A percentile compares a stretch with the other conserved stretches of the same genome.
These are phyloP conservation scores for Ophthalmolycus amberensis DNA, from an alignment of 2,113 vertebrate species.

Conservation along the genomic window DNA sequence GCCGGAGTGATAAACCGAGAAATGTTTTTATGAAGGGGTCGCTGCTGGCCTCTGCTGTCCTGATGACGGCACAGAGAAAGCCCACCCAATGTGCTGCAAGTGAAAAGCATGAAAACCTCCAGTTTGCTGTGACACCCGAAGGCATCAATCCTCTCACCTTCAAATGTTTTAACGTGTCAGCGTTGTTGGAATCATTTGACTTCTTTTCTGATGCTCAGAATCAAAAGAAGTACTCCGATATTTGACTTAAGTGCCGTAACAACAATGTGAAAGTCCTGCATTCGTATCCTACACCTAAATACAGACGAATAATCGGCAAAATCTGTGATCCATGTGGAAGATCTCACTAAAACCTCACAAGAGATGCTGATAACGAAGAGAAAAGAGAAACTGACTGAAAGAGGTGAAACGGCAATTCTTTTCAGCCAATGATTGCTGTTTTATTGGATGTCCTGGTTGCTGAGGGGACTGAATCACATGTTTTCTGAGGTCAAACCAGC, in stretches of 20 bases:
- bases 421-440: conserved; percentile 1
- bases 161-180: not conserved
- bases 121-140: not conserved
- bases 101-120: not conserved
- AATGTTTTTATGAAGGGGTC: conserved; percentile 63
- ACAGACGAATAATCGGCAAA: not conserved
- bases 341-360: not conserved
- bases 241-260: not conserved
- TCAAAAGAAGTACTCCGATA: too few species aligned
- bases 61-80: conserved; percentile 53
- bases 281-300: not conserved
- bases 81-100: conserved; percentile 54
- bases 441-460: not conserved
- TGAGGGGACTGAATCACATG: conserved; percentile 27
- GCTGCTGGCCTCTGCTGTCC: conserved; percentile 48
- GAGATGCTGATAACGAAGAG: not conserved
- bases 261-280: not conserved
- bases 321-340: not conserved
- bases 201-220: not conserved
- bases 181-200: not conserved
- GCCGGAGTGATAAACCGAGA: conserved; percentile 61
- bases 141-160: not conserved
- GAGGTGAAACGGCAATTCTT: not conserved
- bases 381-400: not conserved
- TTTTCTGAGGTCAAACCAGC: conserved; percentile 30